Conservation (phyloP, 2,113 vertebrate genomes). For the Sylvicapra grimmia region DNA sequence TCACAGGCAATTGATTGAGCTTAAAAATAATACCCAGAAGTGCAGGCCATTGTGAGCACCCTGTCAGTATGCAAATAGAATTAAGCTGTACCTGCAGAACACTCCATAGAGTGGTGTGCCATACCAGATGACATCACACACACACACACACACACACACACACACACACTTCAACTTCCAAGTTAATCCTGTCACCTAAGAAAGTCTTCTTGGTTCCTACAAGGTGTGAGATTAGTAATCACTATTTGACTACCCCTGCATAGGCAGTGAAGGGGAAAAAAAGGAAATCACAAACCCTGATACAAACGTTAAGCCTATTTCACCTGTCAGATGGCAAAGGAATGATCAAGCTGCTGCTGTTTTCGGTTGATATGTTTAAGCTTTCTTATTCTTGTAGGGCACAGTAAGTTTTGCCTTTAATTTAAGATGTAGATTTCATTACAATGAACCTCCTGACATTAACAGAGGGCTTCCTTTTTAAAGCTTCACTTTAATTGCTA, state of each 20-base stretch:
- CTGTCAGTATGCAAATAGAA: neutral
- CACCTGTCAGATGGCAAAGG: conserved; percentile 57
- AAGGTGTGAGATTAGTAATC: conserved; percentile 35
- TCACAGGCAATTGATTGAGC: neutral
- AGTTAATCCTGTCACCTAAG: conserved; percentile 40
- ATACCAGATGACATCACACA: neutral
- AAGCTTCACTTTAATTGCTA: conserved; percentile 85
- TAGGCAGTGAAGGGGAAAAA: neutral
- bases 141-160: neutral
- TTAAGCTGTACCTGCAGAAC: neutral
- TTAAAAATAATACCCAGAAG: neutral
- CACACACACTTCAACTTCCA: neutral
- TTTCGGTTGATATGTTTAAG: conserved; percentile 61
- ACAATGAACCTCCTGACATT: conserved; percentile 81
- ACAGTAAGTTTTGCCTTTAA: conserved; percentile 77
- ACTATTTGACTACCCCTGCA: neutral
- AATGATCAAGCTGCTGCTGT: conserved; percentile 35
- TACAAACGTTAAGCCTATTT: conserved; percentile 60
- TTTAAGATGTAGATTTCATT: conserved; percentile 84
- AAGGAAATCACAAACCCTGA: neutral
- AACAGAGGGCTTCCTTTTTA: conserved; percentile 82
- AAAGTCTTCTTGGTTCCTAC: conserved; percentile 27
- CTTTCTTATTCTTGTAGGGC: conserved; percentile 67
- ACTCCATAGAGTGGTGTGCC: neutral
- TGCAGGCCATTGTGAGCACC: neutral